Base-by-base conservation (phyloP, 2,797 vertebrate genomes). In the Melopsittacus undulatus region DNA sequence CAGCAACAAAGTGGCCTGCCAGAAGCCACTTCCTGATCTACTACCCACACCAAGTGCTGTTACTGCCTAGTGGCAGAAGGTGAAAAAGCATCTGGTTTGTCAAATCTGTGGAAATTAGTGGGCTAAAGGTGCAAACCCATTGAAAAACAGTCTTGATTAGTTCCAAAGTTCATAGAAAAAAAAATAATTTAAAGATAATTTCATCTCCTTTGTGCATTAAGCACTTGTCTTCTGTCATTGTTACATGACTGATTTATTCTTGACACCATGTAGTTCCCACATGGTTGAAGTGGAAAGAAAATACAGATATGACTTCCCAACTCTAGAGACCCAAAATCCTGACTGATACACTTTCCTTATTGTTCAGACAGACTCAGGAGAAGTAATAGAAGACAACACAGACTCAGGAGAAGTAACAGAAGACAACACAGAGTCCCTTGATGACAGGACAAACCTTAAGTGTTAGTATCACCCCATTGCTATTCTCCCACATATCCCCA, bases 21-120 rank as follows among this genome's bases (percentile, higher is more conserved):
- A 75, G 24, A 3, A 75, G 26, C 15, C 6, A 7, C 66, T 48
- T 87, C 14, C 22, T 75, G 12, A 24, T 43, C 9, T 42, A 21
- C 16, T 42, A 4, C 12, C 16, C 12, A 21, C 4, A 64, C 3
- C 1, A n/a, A 51, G 6, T 40, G 7, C 4, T 54, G 6, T 40
- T 7, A 26, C 23, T 62, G 13, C 10, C 30, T 59, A n/a, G 5
- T 54, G 51, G 8, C 27, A 86, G 19, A 77, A 15, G 17, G 32
- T 76, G 18, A 83, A 80, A 69, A 83, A 5, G 6, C 5, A n/a
- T 17, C 16, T 72, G 6, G 1, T 82, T 67, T 72, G 29, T 61
- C 12, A 24, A 77, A 0, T 56, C 6, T 42, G 12, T 1, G 18
- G 30, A 1, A 1, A 56, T 46, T 63, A 78, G 15, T 57, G 8